phyloP scores from a whole-genome alignment of 92 coral and sea anemone species.

The Bergia puertoricense region DNA sequence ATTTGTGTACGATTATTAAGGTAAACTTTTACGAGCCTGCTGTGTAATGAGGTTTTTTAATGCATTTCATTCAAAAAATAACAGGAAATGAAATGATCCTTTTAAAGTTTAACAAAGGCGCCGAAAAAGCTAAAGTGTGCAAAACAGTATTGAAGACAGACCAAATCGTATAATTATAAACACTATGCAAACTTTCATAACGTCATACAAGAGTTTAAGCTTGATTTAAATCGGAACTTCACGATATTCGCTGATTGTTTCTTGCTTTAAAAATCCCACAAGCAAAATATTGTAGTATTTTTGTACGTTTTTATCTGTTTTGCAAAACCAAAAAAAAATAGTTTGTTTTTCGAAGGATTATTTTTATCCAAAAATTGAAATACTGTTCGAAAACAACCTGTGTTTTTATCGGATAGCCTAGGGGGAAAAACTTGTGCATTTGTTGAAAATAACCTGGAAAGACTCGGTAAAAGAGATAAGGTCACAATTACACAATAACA shows the following conservation, averaged over 20 bases:
- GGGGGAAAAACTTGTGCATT: not conserved
- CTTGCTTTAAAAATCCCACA: no score
- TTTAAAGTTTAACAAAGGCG: not conserved
- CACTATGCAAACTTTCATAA: not conserved
- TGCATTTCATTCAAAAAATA: no score
- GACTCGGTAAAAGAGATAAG: not conserved
- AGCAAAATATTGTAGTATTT: no score
- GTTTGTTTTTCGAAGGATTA: no score
- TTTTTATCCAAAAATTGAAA: no score
- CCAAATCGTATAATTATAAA: not conserved
- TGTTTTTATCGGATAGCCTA: not conserved
- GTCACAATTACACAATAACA: not conserved
- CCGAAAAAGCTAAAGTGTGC: not conserved
- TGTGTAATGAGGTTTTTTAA: not conserved
- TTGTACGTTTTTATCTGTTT: no score
- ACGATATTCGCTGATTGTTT: no score
- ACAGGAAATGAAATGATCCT: not conserved
- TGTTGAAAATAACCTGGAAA: not conserved
- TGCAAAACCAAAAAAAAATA: no score
- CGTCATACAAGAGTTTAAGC: no score
- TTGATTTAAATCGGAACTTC: no score
- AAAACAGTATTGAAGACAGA: no score
- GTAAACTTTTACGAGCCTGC: not conserved
- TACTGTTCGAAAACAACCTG: no score
- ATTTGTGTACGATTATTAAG: not conserved